Conservation (phyloP, 2,888 invertebrate genomes). For the Callyntrura guangdongensis region DNA sequence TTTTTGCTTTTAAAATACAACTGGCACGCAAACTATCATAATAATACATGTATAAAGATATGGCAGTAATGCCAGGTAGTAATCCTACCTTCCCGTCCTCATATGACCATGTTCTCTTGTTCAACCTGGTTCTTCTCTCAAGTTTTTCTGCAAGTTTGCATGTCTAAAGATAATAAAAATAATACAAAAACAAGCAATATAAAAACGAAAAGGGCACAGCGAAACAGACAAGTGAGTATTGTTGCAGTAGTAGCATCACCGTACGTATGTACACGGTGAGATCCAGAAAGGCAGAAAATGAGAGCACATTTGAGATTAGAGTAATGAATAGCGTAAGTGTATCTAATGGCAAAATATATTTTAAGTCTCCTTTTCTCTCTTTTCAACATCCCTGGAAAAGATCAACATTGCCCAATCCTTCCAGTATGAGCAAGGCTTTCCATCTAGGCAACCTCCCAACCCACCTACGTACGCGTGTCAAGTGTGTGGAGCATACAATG, state of each 20-base stretch:
- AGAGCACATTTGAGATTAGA: conserved; percentile 5
- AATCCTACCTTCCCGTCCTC: neutral
- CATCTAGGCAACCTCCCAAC: neutral
- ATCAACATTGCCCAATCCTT: conserved; percentile 46
- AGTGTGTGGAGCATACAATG: neutral
- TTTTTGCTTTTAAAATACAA: no score
- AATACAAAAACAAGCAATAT: neutral
- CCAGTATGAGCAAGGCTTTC: neutral
- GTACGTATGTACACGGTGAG: neutral
- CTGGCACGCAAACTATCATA: neutral
- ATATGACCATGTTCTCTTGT: neutral
- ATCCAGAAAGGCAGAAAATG: neutral
- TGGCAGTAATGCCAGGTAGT: neutral
- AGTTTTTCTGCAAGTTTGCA: neutral
- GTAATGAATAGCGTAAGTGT: conserved; percentile 35
- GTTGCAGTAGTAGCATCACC: no score
- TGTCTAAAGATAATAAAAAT: conserved; percentile 37
- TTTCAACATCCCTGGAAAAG: conserved; percentile 27
- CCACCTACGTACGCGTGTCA: neutral
- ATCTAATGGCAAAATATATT: conserved; percentile 27
- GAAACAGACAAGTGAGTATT: neutral
- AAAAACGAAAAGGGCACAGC: neutral
- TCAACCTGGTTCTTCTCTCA: conserved; percentile 10
- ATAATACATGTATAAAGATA: neutral
- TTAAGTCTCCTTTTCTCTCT: neutral